Evolutionary conservation across 2,797 vertebrate species (phyloP).

Genomic region (Trachurus trachurus): DNA sequence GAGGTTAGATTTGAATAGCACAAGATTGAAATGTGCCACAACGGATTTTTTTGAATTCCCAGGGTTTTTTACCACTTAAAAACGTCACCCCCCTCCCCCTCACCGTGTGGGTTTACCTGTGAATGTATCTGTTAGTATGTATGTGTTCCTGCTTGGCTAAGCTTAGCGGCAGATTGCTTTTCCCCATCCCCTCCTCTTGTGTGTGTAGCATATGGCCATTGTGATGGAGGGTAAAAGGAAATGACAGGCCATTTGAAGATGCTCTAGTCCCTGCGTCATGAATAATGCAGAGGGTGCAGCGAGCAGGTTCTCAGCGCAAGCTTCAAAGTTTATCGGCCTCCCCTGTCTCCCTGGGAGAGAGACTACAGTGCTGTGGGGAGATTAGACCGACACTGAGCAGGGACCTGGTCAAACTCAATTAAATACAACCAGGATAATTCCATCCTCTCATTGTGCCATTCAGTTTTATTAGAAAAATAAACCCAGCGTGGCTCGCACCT

Average conservation of each 20-base stretch:
- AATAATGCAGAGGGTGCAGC: constrained; percentile 89
- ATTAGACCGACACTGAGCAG: constrained; percentile 74
- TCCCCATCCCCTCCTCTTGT: constrained; percentile 41
- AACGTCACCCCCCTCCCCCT: constrained; percentile 10
- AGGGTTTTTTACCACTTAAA: constrained; percentile 43
- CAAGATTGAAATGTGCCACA: constrained; percentile 66
- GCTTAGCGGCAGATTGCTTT: constrained; percentile 64
- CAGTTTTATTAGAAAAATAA: constrained; percentile 73
- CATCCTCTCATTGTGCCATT: constrained; percentile 72
- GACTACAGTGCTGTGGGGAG: constrained; percentile 80
- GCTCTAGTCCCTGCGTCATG: constrained; percentile 84
- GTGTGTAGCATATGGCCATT: constrained; percentile 85
- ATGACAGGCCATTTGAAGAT: constrained; percentile 90
- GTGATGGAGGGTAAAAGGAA: constrained; percentile 90
- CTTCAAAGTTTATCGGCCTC: constrained; percentile 89
- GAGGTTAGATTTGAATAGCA: constrained; percentile 57
- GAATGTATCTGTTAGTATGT: constrained; percentile 59
- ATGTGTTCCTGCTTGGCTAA: constrained; percentile 63
- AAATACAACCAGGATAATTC: constrained; percentile 79
- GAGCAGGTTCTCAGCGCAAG: constrained; percentile 85
- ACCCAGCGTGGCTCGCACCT: constrained; percentile 54
- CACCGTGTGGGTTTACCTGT: constrained; percentile 60
- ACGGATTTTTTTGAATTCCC: constrained; percentile 38
- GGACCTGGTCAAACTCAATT: constrained; percentile 84
- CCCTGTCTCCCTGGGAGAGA: constrained; percentile 75